Base-by-base conservation (phyloP, 2,797 vertebrate species). In the Notamacropus eugenii region DNA sequence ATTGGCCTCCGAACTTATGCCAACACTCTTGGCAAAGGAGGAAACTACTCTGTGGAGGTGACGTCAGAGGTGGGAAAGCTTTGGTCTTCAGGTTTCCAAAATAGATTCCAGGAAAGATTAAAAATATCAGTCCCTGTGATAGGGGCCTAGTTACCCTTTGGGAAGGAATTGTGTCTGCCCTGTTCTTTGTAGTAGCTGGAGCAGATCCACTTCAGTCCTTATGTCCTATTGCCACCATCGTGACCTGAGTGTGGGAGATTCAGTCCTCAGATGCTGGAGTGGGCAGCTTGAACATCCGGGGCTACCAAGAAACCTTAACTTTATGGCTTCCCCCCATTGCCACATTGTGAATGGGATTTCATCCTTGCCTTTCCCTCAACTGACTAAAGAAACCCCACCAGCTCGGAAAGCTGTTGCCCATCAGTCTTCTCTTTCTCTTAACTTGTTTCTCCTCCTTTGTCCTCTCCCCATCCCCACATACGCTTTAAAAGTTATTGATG, bases 331-430 rank as follows among this genome's bases (percentile, higher is more conserved):
- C 16, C 16, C 4, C 8, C 40, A 50, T 4, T 46, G 10, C 74
- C 40, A 87, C 40, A 50, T 50, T 50, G 24, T 87, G 74, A 87
- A 24, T 74, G 5, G 40, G 74, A 22, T 46, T 82, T 82, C n/a
- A 46, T 82, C 22, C 74, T 82, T 82, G n/a, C 74, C 22, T 87
- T 87, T 87, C 10, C 40, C 74, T 50, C 40, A 87, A 27, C 29
- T 82, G 19, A n/a, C 2, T 91, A 50, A 9, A 12, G 29, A 58
- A 46, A 54, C 0, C 0, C 0, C 46, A 22, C 92, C 92, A 91
- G 46, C 13, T 31, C 34, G 34, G 95, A 11, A 40, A 62, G 19
- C 54, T 6, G 57, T 2, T 28, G 28, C 34, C 34, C 31, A 55
- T 28, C 58, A 90, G 28, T 29, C 31, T 91, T 91, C 52, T 54